phyloP scores from a whole-genome alignment of 64 coral and sea anemone genomes.

The Actinia equina region DNA sequence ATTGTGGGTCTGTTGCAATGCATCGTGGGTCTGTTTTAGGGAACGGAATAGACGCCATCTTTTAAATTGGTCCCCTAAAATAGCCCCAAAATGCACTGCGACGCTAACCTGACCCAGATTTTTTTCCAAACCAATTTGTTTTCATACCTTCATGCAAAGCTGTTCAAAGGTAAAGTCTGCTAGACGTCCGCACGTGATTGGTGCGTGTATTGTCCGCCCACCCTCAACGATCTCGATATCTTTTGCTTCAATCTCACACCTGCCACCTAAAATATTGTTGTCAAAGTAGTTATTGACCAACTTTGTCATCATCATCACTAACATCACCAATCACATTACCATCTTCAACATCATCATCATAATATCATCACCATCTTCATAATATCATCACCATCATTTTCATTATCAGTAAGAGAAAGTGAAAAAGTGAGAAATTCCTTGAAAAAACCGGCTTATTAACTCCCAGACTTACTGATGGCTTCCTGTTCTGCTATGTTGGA shows the following conservation, averaged over 20 bases:
- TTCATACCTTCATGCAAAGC: conserved; percentile 73
- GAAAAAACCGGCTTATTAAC: no score
- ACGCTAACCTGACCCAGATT: no score
- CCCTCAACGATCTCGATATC: conserved; percentile 62
- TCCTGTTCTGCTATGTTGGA: conserved; percentile 77
- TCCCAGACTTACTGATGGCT: conserved; percentile 53
- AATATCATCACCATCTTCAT: background rate
- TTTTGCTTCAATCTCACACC: conserved; percentile 44
- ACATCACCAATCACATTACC: no score
- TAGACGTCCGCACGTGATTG: conserved; percentile 69
- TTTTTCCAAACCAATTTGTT: background rate
- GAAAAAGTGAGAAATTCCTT: no score
- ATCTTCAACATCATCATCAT: background rate
- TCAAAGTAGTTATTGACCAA: no score
- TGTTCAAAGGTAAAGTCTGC: conserved; percentile 95
- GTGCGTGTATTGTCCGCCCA: conserved; percentile 64
- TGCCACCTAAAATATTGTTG: background rate
- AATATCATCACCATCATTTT: background rate
- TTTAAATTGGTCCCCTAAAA: no score
- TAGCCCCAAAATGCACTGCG: no score
- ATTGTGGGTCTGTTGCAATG: no score
- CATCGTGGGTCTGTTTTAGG: no score
- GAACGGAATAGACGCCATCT: no score
- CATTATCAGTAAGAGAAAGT: no score
- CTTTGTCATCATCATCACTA: no score